phyloP scores from a whole-genome alignment of 2,888 invertebrate genomes.

The Caenorhabditis macrosperma region DNA sequence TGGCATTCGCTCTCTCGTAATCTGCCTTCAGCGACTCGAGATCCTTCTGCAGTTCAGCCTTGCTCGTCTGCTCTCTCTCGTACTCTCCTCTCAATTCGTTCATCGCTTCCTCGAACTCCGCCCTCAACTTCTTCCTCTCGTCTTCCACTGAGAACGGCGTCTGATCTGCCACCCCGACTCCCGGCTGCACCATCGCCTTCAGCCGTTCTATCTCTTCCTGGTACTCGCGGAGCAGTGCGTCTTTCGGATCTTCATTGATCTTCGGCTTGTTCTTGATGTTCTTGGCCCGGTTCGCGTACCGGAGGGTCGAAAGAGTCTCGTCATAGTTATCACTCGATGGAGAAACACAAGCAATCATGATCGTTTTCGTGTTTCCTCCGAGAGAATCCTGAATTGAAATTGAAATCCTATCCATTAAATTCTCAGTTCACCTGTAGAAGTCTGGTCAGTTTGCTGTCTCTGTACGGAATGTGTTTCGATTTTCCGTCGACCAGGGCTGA shows the following conservation, averaged over 20 bases:
- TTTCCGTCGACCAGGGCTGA: conserved; percentile 98
- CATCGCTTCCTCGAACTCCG: conserved; percentile 84
- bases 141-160: conserved; percentile 77
- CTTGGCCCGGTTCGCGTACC: conserved; percentile 95
- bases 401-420: neutral
- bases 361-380: conserved; percentile 98
- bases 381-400: conserved; percentile 89
- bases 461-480: conserved; percentile 96
- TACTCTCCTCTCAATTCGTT: conserved; percentile 82
- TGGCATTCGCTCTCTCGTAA: conserved; percentile 82
- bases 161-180: conserved; percentile 25
- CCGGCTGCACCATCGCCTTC: conserved; percentile 82
- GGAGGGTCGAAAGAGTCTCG: conserved; percentile 86
- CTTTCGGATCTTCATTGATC: conserved; percentile 96
- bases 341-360: conserved; percentile 99
- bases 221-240: conserved; percentile 89
- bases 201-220: conserved; percentile 89
- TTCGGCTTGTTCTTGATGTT: conserved; percentile 99
- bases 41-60: conserved; percentile 84
- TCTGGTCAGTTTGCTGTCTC: conserved; percentile 96
- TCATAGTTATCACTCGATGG: conserved; percentile 98
- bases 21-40: conserved; percentile 83
- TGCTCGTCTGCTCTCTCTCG: conserved; percentile 82
- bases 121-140: conserved; percentile 82
- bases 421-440: conserved; percentile 86